Conservation (phyloP, 2,797 vertebrate genomes). For the Myotis daubentonii region DNA sequence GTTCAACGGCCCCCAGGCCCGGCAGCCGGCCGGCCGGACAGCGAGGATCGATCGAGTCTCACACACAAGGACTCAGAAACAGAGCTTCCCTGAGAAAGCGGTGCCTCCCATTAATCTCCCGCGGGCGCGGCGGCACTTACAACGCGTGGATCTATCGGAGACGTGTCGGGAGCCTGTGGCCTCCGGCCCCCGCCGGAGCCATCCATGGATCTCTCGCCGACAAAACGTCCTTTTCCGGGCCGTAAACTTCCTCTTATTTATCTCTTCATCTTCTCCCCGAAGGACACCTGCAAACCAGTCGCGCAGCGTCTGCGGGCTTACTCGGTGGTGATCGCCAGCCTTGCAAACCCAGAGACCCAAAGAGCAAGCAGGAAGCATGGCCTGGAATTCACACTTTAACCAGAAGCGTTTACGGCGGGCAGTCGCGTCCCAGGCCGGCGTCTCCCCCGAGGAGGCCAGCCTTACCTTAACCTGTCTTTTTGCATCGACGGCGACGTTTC, state of each 20-base stretch:
- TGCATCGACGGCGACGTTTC: too few relatives aligned
- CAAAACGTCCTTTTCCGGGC: conserved; percentile 16
- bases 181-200: background rate
- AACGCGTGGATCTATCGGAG: conserved; percentile 59
- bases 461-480: too few relatives aligned
- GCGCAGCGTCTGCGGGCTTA: background rate
- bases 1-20: too few relatives aligned
- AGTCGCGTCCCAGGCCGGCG: too few relatives aligned
- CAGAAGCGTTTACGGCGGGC: too few relatives aligned
- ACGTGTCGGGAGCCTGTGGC: conserved; percentile 51
- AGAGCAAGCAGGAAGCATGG: too few relatives aligned
- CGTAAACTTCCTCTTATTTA: conserved; percentile 1
- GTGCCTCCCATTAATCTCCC: conserved; percentile 56
- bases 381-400: too few relatives aligned
- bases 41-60: background rate
- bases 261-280: conserved; percentile 18
- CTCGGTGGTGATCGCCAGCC: too few relatives aligned
- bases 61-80: conserved; percentile 26
- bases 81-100: conserved; percentile 10
- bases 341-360: too few relatives aligned
- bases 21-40: too few relatives aligned
- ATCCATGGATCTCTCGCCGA: background rate
- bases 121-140: conserved; percentile 25
- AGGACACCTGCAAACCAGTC: background rate
- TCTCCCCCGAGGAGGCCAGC: too few relatives aligned